Evolutionary conservation across 2,113 vertebrate species (phyloP).

Genomic region (Lynx canadensis): DNA sequence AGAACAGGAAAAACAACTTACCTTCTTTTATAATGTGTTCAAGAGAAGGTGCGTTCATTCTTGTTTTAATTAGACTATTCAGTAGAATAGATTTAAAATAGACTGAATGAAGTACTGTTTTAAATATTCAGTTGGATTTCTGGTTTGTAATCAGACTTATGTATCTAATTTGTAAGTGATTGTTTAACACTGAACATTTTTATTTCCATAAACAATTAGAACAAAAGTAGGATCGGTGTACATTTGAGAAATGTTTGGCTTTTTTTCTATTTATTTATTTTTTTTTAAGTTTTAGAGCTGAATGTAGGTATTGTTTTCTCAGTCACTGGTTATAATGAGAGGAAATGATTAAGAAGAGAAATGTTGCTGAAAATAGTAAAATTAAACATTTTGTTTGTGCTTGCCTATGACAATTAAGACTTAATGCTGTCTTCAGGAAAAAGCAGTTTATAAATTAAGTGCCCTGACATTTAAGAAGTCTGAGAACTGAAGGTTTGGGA

Average conservation of each 20-base stretch:
- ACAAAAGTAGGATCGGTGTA: neutral
- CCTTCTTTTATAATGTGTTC: neutral
- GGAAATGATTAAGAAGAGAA: constrained; percentile 69
- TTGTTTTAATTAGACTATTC: neutral
- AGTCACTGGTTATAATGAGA: constrained; percentile 47
- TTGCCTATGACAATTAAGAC: neutral
- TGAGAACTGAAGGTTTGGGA: constrained; percentile 19
- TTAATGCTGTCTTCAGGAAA: constrained; percentile 49
- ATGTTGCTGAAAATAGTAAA: constrained; percentile 61
- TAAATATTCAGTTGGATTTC: neutral
- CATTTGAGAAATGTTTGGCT: constrained; percentile 29
- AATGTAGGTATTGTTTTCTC: constrained; percentile 54
- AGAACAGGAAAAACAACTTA: constrained; percentile 39
- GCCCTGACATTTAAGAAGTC: constrained; percentile 56
- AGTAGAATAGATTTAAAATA: constrained; percentile 15
- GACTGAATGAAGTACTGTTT: neutral
- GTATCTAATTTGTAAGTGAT: neutral
- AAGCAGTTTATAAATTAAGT: constrained; percentile 59
- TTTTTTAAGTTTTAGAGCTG: constrained; percentile 31
- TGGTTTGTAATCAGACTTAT: neutral
- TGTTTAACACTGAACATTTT: neutral
- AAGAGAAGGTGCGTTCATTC: neutral
- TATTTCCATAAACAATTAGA: constrained; percentile 9
- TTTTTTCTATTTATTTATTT: neutral
- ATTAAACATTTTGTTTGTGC: constrained; percentile 36